These are phyloP conservation scores for Parnassius orleans DNA, from an alignment of 2,888 invertebrate species.

Conservation along the genomic window DNA sequence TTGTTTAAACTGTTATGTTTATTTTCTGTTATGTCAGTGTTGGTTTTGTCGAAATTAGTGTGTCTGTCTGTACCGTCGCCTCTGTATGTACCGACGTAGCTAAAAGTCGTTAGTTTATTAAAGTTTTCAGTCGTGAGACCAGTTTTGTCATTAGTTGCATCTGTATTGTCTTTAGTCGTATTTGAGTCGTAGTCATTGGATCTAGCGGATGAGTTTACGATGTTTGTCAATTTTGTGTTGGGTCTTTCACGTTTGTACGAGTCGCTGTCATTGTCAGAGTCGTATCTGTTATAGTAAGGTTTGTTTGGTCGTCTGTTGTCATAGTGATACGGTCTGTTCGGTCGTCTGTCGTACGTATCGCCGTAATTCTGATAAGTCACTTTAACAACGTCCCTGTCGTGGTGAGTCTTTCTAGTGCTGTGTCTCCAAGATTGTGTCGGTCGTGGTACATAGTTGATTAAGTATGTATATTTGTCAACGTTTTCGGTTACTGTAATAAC, in stretches of 20 bases:
- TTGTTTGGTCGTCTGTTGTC: slow-evolving; percentile 60
- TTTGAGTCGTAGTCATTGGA: slow-evolving; percentile 51
- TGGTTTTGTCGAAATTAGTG: slow-evolving; percentile 30
- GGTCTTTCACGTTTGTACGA: slow-evolving; percentile 55
- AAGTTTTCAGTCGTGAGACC: slow-evolving; percentile 60
- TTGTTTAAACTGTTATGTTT: slow-evolving; percentile 54
- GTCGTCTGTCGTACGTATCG: slow-evolving; percentile 61
- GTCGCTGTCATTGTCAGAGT: slow-evolving; percentile 43
- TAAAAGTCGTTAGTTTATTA: slow-evolving; percentile 73
- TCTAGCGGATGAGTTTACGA: slow-evolving; percentile 61
- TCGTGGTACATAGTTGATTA: slow-evolving; percentile 77
- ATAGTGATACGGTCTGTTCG: slow-evolving; percentile 43
- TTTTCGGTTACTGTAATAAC: slow-evolving; percentile 74
- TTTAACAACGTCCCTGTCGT: slow-evolving; percentile 69
- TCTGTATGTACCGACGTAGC: slow-evolving; percentile 73
- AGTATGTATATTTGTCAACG: slow-evolving; percentile 72
- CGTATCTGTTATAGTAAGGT: slow-evolving; percentile 60
- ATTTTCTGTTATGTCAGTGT: slow-evolving; percentile 24
- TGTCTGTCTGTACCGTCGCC: slow-evolving; percentile 39
- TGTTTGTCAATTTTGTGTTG: slow-evolving; percentile 45
- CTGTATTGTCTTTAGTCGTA: slow-evolving; percentile 24
- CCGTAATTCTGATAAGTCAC: slow-evolving; percentile 74
- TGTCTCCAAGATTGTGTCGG: slow-evolving; percentile 73
- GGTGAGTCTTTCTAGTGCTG: slow-evolving; percentile 55
- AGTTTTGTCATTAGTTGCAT: slow-evolving; percentile 37